Conservation (phyloP, 2,888 invertebrate genomes). For the Sphecodes monilicornis region DNA sequence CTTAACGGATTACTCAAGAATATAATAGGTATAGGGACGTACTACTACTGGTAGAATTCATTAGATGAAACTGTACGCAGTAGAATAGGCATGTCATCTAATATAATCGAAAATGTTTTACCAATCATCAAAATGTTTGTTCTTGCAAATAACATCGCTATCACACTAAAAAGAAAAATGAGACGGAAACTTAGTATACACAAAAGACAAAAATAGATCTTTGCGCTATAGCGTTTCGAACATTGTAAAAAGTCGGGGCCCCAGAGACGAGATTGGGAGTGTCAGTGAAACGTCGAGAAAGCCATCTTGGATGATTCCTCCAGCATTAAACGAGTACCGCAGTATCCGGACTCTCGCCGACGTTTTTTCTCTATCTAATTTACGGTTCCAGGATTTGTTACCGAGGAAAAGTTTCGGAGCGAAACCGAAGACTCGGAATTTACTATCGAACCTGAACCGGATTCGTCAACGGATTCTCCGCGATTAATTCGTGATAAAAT, state of each 20-base stretch:
- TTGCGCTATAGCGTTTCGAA: background rate
- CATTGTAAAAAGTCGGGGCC: background rate
- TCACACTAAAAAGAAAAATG: background rate
- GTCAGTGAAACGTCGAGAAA: background rate
- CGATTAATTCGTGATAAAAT: slow-evolving; percentile 6
- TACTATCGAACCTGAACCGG: background rate
- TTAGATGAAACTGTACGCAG: too few relatives aligned
- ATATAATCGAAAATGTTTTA: too few relatives aligned
- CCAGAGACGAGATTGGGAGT: background rate
- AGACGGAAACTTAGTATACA: background rate
- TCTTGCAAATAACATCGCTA: too few relatives aligned
- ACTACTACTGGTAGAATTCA: too few relatives aligned
- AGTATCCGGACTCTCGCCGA: background rate
- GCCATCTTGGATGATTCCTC: background rate
- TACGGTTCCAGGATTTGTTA: background rate
- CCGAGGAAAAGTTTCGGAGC: background rate
- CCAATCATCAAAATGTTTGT: too few relatives aligned
- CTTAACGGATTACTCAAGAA: too few relatives aligned
- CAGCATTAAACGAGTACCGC: background rate
- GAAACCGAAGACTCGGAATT: background rate
- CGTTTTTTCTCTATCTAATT: background rate
- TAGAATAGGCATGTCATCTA: too few relatives aligned
- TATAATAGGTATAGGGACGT: too few relatives aligned
- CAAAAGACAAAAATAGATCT: background rate
- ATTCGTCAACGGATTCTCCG: background rate